Evolutionary conservation across 92 coral and sea anemone species (phyloP), one percentile per base, ranked within the genome.

Genomic region (Epizoanthus illoricatus): DNA sequence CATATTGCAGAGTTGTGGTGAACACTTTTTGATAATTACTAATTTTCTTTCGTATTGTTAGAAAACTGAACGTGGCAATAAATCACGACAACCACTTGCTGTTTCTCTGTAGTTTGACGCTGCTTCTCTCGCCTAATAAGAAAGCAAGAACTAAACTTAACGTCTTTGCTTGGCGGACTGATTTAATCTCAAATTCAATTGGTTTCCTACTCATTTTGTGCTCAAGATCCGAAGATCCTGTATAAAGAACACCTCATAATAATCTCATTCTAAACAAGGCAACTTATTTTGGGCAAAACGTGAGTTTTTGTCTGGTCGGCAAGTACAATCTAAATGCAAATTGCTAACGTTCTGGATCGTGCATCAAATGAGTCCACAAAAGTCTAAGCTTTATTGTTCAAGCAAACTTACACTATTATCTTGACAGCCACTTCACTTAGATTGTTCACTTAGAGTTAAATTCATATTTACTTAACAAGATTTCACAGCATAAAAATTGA

Each of bases 201-300:
- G 19, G 42, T 63, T 78, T 78, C 82, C 82, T 78, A n/a, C 33
- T 78, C 60, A 63, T 78, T 78, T 21, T 78, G 70, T 78, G 71
- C 45, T 78, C 82, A 78, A 78, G 59, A 78, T n/a, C 81, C 81
- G 63, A 76, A 76, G 43, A 76, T 76, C 81, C 81, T 78, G 82
- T 63, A 62, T 64, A 78, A 78, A 78, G 41, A 78, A 78, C 21
- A 45, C 43, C 72, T 63, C 24, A 63, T n/a, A 63, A 63, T 43
- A 63, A 63, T 78, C 82, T 70, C 65, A 78, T 78, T 78, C 65
- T 78, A 78, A 78, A 78, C 82, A 78, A 13, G 28, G 59, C 71
- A 62, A 78, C 65, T 63, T 63, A 39, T 42, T 69, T 78, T 70
- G 13, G 40, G 71, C 82, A 62, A 78, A 76, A 78, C 82, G 82